Percentiles rank a stretch among this genome's conserved stretches.
Evolutionary conservation across 2,797 vertebrate genomes (phyloP).

Genomic region (Chaenodraco wilsoni): DNA sequence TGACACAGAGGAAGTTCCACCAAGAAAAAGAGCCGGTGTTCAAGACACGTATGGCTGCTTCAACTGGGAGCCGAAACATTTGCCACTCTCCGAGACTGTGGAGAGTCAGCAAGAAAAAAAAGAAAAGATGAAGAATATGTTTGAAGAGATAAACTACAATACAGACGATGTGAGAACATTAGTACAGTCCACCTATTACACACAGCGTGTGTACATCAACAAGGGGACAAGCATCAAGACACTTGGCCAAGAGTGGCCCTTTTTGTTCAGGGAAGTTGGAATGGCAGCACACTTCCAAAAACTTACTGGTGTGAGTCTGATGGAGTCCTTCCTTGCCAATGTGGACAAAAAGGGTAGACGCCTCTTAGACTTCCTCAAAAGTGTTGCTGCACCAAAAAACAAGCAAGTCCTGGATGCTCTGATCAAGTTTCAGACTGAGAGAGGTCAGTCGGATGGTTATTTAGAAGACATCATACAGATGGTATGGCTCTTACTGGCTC

Average conservation of each 20-base stretch:
- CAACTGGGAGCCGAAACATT: slow-evolving; percentile 44
- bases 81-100: slow-evolving; percentile 52
- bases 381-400: slow-evolving; percentile 6
- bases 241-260: slow-evolving; percentile 20
- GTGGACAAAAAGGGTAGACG: too few species aligned
- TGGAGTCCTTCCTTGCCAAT: too few species aligned
- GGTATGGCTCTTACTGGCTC: slow-evolving; percentile 24
- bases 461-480: neutral
- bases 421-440: slow-evolving; percentile 15
- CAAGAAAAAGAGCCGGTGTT: slow-evolving; percentile 32
- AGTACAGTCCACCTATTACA: slow-evolving; percentile 43
- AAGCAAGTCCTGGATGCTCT: slow-evolving; percentile 18
- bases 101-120: slow-evolving; percentile 45
- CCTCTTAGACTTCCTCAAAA: slow-evolving; percentile 22
- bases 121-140: slow-evolving; percentile 20
- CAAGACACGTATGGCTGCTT: slow-evolving; percentile 57
- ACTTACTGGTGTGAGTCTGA: slow-evolving; percentile 16
- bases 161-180: slow-evolving; percentile 6
- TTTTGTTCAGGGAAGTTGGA: slow-evolving; percentile 11
- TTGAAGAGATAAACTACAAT: slow-evolving; percentile 16
- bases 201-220: slow-evolving; percentile 43
- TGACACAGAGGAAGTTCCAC: slow-evolving; percentile 19
- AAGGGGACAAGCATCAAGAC: slow-evolving; percentile 40
- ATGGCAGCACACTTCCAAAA: slow-evolving; percentile 37
- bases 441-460: slow-evolving; percentile 3